These are phyloP conservation scores for Balanococcus diminutus DNA, from an alignment of 2,888 invertebrate genomes.

Conservation along the genomic window DNA sequence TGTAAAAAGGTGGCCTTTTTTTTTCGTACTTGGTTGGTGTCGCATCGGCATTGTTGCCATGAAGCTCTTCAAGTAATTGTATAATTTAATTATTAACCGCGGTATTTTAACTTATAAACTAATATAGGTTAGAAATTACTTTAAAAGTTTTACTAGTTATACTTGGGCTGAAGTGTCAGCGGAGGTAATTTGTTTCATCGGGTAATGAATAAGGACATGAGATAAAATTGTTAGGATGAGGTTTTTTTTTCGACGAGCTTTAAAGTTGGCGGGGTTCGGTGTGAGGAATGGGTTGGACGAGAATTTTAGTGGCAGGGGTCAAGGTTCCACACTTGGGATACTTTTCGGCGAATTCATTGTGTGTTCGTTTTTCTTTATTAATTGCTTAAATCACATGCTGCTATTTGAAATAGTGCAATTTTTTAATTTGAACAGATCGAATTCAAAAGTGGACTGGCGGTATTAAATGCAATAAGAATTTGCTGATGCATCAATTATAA, in stretches of 20 bases:
- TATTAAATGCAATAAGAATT: too few species aligned
- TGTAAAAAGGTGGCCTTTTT: not conserved
- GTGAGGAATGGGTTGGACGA: not conserved
- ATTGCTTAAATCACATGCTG: too few species aligned
- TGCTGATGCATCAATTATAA: too few species aligned
- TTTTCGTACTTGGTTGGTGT: not conserved
- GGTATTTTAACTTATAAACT: not conserved
- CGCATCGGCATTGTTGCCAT: not conserved
- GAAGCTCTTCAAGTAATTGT: not conserved
- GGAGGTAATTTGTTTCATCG: not conserved
- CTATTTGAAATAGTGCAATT: too few species aligned
- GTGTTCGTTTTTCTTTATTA: too few species aligned
- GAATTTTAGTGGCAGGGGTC: not conserved
- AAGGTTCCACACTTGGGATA: too few species aligned
- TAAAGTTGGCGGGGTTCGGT: not conserved
- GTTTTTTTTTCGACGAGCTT: too few species aligned
- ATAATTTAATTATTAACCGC: conserved; percentile 14
- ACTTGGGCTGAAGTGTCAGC: not conserved
- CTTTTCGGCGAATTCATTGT: too few species aligned
- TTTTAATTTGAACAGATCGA: too few species aligned
- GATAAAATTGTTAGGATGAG: not conserved
- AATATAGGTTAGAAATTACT: conserved; percentile 14
- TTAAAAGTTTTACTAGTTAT: not conserved
- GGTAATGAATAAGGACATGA: not conserved
- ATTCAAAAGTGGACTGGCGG: too few species aligned